These are phyloP conservation scores for Decapterus maruadsi DNA, from an alignment of 2,797 vertebrate genomes.

Conservation along the genomic window DNA sequence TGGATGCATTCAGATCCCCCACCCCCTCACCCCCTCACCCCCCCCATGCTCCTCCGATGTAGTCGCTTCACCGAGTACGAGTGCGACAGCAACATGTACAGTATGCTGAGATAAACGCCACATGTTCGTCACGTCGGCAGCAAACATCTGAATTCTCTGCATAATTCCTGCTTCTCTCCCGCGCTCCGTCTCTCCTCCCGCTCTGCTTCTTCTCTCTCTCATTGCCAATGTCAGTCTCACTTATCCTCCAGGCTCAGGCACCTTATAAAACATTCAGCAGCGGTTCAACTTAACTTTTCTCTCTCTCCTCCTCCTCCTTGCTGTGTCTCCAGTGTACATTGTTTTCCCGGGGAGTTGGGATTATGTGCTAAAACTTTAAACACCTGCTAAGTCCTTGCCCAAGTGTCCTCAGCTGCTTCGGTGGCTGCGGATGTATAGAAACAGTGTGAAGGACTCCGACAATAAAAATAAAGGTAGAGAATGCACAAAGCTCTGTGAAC, in stretches of 20 bases:
- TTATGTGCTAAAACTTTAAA: slow-evolving; percentile 77
- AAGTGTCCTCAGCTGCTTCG: slow-evolving; percentile 50
- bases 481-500: slow-evolving; percentile 2
- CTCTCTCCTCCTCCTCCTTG: not conserved
- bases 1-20: slow-evolving; percentile 29
- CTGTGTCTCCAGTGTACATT: slow-evolving; percentile 59
- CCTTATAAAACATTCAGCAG: slow-evolving; percentile 85
- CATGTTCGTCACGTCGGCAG: slow-evolving; percentile 28
- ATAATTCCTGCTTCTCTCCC: slow-evolving; percentile 51
- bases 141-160: slow-evolving; percentile 59
- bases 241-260: slow-evolving; percentile 78
- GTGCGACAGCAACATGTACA: slow-evolving; percentile 42
- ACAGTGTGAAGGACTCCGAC: slow-evolving; percentile 10
- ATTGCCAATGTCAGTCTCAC: slow-evolving; percentile 78
- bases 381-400: slow-evolving; percentile 43
- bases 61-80: slow-evolving; percentile 43
- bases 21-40: no score
- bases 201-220: slow-evolving; percentile 35
- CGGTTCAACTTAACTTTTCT: slow-evolving; percentile 62
- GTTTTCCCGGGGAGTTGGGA: slow-evolving; percentile 62
- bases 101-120: slow-evolving; percentile 40
- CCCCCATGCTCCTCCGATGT: not conserved
- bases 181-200: slow-evolving; percentile 24
- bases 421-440: slow-evolving; percentile 23
- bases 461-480: slow-evolving; percentile 18